phyloP scores from a whole-genome alignment of 2,113 vertebrate species.

The Nymphicus hollandicus region DNA sequence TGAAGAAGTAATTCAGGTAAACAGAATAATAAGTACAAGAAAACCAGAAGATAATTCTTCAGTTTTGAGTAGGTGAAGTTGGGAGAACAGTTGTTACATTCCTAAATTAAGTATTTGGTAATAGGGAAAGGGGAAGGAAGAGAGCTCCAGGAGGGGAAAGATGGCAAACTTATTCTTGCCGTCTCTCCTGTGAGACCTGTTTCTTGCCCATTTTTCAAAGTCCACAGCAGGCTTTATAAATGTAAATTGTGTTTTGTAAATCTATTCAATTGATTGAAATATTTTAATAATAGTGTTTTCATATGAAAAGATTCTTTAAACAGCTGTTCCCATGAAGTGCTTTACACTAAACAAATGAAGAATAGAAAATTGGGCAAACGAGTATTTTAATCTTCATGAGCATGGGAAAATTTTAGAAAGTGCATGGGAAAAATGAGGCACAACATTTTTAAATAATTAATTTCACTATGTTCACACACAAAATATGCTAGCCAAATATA shows the following conservation, averaged over 20 bases:
- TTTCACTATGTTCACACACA: background rate
- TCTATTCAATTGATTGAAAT: slow-evolving; percentile 17
- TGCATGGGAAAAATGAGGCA: background rate
- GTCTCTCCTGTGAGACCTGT: background rate
- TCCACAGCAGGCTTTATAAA: background rate
- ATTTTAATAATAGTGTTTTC: slow-evolving; percentile 13
- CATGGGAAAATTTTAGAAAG: background rate
- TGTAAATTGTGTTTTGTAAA: background rate
- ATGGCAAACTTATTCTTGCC: background rate
- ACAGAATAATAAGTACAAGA: background rate
- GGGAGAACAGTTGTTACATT: background rate
- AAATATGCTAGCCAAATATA: background rate
- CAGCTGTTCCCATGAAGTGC: background rate
- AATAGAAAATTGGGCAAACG: background rate
- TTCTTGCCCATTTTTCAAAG: background rate
- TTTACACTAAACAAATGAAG: slow-evolving; percentile 18
- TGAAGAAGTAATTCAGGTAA: background rate
- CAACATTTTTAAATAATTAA: background rate
- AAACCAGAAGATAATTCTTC: background rate
- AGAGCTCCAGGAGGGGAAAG: background rate
- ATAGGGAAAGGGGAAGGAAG: background rate
- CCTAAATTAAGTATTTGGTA: background rate
- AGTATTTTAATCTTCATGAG: slow-evolving; percentile 11
- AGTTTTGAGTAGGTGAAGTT: background rate
- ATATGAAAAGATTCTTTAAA: background rate